phyloP scores from a whole-genome alignment of 2,888 invertebrate species.

The Galeopsomyia nigrocyanea region DNA sequence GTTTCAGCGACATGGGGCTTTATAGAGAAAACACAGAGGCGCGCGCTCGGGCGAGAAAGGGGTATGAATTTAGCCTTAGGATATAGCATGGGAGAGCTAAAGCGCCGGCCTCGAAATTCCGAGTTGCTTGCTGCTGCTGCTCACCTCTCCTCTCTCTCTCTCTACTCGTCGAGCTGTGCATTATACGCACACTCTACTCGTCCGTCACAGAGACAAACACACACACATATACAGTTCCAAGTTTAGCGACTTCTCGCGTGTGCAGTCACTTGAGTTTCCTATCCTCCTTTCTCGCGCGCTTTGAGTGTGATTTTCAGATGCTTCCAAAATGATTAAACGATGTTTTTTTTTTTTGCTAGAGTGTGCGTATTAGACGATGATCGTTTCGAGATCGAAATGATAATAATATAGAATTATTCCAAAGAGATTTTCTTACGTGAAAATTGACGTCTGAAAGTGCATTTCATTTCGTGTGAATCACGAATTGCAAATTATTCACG shows the following conservation, averaged over 20 bases:
- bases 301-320: slow-evolving; percentile 36
- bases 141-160: slow-evolving; percentile 10
- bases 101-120: slow-evolving; percentile 43
- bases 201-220: not conserved
- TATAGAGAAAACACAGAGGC: not conserved
- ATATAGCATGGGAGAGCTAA: slow-evolving; percentile 6
- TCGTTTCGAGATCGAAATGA: no score
- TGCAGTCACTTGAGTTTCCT: not conserved
- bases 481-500: no score
- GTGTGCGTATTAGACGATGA: no score
- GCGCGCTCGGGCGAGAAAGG: not conserved
- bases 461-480: no score
- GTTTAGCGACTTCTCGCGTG: slow-evolving; percentile 25
- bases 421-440: no score
- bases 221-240: slow-evolving; percentile 16
- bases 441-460: no score
- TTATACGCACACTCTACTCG: not conserved
- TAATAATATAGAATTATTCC: no score
- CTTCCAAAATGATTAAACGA: no score
- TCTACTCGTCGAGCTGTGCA: slow-evolving; percentile 13
- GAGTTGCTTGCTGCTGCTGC: slow-evolving; percentile 23
- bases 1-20: not conserved
- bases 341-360: no score
- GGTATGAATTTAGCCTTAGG: slow-evolving; percentile 42
- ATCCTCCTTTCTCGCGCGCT: slow-evolving; percentile 29